A percentile compares a stretch with the other conserved stretches of the same genome.
Evolutionary conservation across 1,140 invertebrate species (phyloP).

Genomic region (Sycophila sp.): DNA sequence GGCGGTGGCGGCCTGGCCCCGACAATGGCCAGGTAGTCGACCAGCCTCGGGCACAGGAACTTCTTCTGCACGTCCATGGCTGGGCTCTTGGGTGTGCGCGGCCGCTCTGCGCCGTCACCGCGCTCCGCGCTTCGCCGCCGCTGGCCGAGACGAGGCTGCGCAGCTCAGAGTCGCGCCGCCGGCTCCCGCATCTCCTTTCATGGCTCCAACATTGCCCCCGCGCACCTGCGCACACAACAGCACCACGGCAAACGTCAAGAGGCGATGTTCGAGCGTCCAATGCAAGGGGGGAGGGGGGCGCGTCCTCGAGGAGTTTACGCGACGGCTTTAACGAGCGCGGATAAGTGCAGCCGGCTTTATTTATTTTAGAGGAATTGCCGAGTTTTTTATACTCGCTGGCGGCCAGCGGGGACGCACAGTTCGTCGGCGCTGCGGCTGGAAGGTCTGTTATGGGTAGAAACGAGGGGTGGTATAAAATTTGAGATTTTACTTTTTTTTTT

Average conservation of each 20-base stretch:
- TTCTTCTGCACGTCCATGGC: slow-evolving; percentile 78
- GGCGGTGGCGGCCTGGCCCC: slow-evolving; percentile 82
- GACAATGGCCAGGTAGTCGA: slow-evolving; percentile 97
- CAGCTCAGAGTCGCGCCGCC: slow-evolving; percentile 5
- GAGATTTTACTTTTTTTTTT: too few species aligned
- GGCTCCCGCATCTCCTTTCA: slow-evolving; percentile 22
- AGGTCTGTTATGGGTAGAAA: too few species aligned
- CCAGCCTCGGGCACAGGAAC: slow-evolving; percentile 82
- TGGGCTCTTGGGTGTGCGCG: background rate
- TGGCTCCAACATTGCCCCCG: slow-evolving; percentile 15
- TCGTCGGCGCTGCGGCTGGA: too few species aligned
- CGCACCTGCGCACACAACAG: background rate
- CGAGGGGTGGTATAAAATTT: too few species aligned
- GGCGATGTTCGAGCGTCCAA: too few species aligned
- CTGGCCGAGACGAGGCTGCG: background rate
- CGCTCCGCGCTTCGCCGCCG: background rate
- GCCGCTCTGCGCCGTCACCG: background rate
- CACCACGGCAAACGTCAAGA: background rate
- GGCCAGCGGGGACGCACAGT: too few species aligned
- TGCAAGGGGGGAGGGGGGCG: too few species aligned
- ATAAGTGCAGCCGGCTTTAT: too few species aligned
- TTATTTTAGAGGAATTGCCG: too few species aligned
- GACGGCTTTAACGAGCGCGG: too few species aligned
- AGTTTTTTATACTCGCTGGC: too few species aligned
- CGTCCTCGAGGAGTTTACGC: too few species aligned